Evolutionary conservation across 2,888 invertebrate species (phyloP), one percentile per base, ranked within the genome.

Genomic region (Anthrax anthrax): DNA sequence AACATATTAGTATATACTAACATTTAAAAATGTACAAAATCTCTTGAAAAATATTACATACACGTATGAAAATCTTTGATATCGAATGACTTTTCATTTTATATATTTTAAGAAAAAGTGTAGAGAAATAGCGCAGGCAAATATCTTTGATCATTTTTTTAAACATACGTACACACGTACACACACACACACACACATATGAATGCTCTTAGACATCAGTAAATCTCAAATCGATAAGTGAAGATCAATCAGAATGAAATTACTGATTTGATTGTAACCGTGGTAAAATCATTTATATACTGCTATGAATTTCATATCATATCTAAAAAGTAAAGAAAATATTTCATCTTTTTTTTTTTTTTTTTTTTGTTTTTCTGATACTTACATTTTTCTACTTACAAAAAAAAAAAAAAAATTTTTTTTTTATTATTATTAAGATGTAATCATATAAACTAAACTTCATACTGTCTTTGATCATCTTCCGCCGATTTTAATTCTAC

Each of bases 381-480:
- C 9, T 12, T 29, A 9, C 12, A 10, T 6, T 29, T 32, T 12
- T 23, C 23, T n/a, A n/a, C n/a, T n/a, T n/a, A n/a, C n/a, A n/a
- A n/a, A n/a, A n/a, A 27, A 27, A 27, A 27, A 27, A 27, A 27
- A 23, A 23, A 23, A 23, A 23, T 23, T 23, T 4, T 23, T 6
- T 23, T 23, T 23, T 23, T 23, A 37, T 45, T 41, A 36, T 38
- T 42, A 46, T 46, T 46, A 41, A 46, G 46, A 46, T 46, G 46
- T 46, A 46, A 46, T 42, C 46, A 42, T n/a, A 36, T n/a, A 46
- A 46, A 46, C 42, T 42, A 12, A 42, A 42, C 42, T 38, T 42
- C 29, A 19, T 38, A 32, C 32, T 3, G 19, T 27, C 42, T 46
- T 46, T 46, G 46, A 46, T 46, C 46, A 41, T 41, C 13, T 45